Evolutionary conservation across 2,797 vertebrate genomes (phyloP).

Genomic region (Lagorchestes hirsutus): DNA sequence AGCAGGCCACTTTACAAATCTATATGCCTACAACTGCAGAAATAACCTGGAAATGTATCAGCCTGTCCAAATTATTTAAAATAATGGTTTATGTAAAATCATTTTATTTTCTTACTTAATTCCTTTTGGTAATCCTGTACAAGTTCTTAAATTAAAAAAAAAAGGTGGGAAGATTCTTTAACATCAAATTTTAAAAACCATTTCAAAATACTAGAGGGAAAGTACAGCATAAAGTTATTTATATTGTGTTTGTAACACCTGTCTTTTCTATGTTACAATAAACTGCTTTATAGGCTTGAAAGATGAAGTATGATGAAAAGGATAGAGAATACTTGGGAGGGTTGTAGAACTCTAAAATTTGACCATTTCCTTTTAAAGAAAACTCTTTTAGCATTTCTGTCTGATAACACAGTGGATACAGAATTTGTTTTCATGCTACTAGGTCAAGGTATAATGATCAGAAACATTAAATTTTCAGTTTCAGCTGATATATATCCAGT

Average conservation of each 20-base stretch:
- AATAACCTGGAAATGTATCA: slow-evolving; percentile 77
- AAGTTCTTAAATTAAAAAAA: slow-evolving; percentile 62
- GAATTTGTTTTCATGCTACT: slow-evolving; percentile 88
- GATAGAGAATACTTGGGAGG: slow-evolving; percentile 72
- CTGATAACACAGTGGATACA: slow-evolving; percentile 78
- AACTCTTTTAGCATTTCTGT: slow-evolving; percentile 77
- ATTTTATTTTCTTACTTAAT: slow-evolving; percentile 56
- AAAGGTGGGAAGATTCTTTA: slow-evolving; percentile 53
- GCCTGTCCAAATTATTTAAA: slow-evolving; percentile 67
- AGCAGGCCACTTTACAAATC: slow-evolving; percentile 68
- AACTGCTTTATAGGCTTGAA: slow-evolving; percentile 69
- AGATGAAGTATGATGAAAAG: slow-evolving; percentile 74
- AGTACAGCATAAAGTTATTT: slow-evolving; percentile 63
- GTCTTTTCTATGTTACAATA: slow-evolving; percentile 60
- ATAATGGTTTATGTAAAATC: background rate
- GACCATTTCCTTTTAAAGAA: slow-evolving; percentile 71
- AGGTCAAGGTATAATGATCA: slow-evolving; percentile 85
- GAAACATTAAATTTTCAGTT: slow-evolving; percentile 84
- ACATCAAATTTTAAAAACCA: slow-evolving; percentile 44
- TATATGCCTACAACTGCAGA: slow-evolving; percentile 75
- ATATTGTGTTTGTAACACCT: slow-evolving; percentile 57
- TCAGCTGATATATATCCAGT: slow-evolving; percentile 83
- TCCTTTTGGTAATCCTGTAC: slow-evolving; percentile 63
- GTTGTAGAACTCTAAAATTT: slow-evolving; percentile 67
- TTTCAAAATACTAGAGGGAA: slow-evolving; percentile 62